These are phyloP conservation scores for Coracias cyanogaster DNA, from an alignment of 2,797 vertebrate genomes.

Conservation along the genomic window DNA sequence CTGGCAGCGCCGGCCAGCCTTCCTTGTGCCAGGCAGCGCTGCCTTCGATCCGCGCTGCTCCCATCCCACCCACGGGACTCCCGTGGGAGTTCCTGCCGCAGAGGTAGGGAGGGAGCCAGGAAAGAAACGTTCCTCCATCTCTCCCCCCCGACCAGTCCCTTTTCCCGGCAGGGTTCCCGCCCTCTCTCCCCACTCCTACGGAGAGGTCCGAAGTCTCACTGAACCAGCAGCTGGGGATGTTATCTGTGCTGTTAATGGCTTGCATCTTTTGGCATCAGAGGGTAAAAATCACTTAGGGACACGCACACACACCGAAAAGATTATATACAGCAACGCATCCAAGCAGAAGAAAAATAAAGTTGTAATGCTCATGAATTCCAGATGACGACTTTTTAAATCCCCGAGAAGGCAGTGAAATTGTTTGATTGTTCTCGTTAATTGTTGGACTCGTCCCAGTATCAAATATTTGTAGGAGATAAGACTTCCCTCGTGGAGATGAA, in stretches of 20 bases:
- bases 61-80: not conserved
- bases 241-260: slow-evolving; percentile 51
- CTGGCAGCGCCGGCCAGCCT: not conserved
- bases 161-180: slow-evolving; percentile 22
- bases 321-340: slow-evolving; percentile 16
- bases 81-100: not conserved
- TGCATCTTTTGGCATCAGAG: slow-evolving; percentile 57
- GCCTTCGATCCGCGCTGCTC: not conserved
- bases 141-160: not conserved
- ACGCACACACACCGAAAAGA: slow-evolving; percentile 23
- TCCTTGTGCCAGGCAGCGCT: not conserved
- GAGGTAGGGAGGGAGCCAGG: slow-evolving; percentile 6
- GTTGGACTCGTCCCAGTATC: slow-evolving; percentile 71
- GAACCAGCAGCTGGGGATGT: slow-evolving; percentile 52
- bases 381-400: slow-evolving; percentile 72
- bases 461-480: slow-evolving; percentile 80
- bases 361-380: slow-evolving; percentile 68
- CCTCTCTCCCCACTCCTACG: not conserved
- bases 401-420: slow-evolving; percentile 68
- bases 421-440: slow-evolving; percentile 81
- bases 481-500: slow-evolving; percentile 74
- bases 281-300: slow-evolving; percentile 60
- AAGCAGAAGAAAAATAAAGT: not conserved
- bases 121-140: not conserved
- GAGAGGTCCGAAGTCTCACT: slow-evolving; percentile 28